Percentiles rank a stretch among this genome's conserved stretches.
These are phyloP conservation scores for Zeugodacus cucurbitae DNA, from an alignment of 1,140 invertebrate species.

Conservation along the genomic window DNA sequence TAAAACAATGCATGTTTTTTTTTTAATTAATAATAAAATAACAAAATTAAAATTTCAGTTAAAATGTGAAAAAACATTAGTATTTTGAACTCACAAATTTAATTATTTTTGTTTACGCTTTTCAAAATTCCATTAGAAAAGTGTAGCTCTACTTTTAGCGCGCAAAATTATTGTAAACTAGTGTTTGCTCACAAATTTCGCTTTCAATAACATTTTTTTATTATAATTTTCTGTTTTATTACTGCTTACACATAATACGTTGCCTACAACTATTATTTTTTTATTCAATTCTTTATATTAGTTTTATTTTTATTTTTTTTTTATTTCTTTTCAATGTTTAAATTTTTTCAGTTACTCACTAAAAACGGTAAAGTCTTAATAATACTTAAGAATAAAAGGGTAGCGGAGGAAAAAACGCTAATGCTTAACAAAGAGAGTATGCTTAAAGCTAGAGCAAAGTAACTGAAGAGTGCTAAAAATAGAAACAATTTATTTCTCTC, in stretches of 20 bases:
- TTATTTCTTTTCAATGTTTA: neutral
- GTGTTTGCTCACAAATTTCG: too few species aligned
- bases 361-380: constrained; percentile 12
- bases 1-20: too few species aligned
- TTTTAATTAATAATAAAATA: too few species aligned
- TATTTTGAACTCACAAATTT: too few species aligned
- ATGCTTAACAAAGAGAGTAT: constrained; percentile 12
- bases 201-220: too few species aligned
- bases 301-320: neutral
- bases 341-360: neutral
- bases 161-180: neutral
- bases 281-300: neutral
- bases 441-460: constrained; percentile 24
- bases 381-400: constrained; percentile 20
- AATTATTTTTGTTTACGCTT: neutral
- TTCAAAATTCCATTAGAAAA: neutral
- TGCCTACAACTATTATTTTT: neutral
- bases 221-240: too few species aligned
- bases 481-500: constrained; percentile 25
- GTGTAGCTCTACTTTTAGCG: neutral
- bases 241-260: too few species aligned
- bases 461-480: constrained; percentile 23
- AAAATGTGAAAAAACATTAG: too few species aligned
- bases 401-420: constrained; percentile 6
- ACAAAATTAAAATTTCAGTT: too few species aligned